Evolutionary conservation across 2,888 invertebrate genomes (phyloP).

Genomic region (Rhabditoides inermis): DNA sequence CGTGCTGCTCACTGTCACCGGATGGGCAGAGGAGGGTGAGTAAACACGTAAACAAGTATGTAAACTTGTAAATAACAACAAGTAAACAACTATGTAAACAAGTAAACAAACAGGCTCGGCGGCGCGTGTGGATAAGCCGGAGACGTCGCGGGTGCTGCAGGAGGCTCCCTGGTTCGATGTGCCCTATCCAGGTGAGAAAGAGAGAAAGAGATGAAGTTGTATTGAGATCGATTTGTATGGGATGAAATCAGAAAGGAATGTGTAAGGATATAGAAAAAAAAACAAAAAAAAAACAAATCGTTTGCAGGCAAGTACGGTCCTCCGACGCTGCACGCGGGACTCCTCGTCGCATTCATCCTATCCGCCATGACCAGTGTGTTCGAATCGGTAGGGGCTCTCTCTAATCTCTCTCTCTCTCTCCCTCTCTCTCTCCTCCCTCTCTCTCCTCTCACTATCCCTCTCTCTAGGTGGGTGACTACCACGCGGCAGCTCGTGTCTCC

Average conservation of each 20-base stretch:
- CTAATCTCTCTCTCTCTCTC: not conserved
- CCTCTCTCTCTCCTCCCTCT: not conserved
- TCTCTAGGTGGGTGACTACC: conserved; percentile 63
- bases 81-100: too few species aligned
- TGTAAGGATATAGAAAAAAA: too few species aligned
- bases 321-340: conserved; percentile 39
- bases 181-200: conserved; percentile 37
- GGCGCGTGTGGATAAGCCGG: conserved; percentile 45
- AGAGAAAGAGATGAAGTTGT: not conserved
- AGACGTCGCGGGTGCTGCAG: conserved; percentile 32
- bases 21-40: conserved; percentile 30
- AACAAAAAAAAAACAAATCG: too few species aligned
- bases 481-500: conserved; percentile 68
- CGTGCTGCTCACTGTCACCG: conserved; percentile 38
- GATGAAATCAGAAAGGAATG: too few species aligned
- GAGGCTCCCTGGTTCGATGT: conserved; percentile 39
- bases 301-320: conserved; percentile 42
- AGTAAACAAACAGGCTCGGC: too few species aligned
- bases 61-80: too few species aligned
- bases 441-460: not conserved
- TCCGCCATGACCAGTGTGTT: conserved; percentile 49
- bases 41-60: too few species aligned
- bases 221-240: too few species aligned
- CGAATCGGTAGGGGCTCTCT: conserved; percentile 34
- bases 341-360: conserved; percentile 41